These are phyloP conservation scores for Danio tinwini DNA, from an alignment of 2,797 vertebrate genomes.

Conservation along the genomic window DNA sequence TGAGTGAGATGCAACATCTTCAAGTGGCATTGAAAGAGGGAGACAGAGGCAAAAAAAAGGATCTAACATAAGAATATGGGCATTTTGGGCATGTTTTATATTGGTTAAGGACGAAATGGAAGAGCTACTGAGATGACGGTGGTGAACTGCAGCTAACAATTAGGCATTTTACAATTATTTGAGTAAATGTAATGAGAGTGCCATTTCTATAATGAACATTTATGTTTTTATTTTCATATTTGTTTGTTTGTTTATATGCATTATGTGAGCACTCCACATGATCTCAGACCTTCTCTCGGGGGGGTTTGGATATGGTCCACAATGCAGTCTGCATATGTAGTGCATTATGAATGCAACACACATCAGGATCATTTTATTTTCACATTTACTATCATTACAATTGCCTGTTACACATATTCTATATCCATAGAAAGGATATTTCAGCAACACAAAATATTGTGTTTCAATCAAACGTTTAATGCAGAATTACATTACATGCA, in stretches of 20 bases:
- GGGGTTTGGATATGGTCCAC: constrained; percentile 4
- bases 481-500: constrained; percentile 8
- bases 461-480: constrained; percentile 9
- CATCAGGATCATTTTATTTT: constrained; percentile 26
- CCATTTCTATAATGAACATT: background rate
- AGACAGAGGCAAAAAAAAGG: constrained; percentile 51
- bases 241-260: background rate
- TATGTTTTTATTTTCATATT: background rate
- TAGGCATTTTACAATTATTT: background rate
- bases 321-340: constrained; percentile 9
- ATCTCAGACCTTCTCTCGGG: background rate
- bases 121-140: background rate
- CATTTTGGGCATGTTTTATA: background rate
- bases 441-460: constrained; percentile 4
- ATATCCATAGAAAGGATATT: constrained; percentile 8
- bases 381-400: constrained; percentile 18
- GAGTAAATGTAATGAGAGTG: background rate
- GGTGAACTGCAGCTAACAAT: background rate
- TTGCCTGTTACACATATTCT: background rate
- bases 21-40: constrained; percentile 29
- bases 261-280: constrained; percentile 4
- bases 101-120: background rate
- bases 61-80: constrained; percentile 6
- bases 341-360: constrained; percentile 35
- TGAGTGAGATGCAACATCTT: constrained; percentile 71